phyloP scores from a whole-genome alignment of 2,797 vertebrate species.

The Megaceryle alcyon region DNA sequence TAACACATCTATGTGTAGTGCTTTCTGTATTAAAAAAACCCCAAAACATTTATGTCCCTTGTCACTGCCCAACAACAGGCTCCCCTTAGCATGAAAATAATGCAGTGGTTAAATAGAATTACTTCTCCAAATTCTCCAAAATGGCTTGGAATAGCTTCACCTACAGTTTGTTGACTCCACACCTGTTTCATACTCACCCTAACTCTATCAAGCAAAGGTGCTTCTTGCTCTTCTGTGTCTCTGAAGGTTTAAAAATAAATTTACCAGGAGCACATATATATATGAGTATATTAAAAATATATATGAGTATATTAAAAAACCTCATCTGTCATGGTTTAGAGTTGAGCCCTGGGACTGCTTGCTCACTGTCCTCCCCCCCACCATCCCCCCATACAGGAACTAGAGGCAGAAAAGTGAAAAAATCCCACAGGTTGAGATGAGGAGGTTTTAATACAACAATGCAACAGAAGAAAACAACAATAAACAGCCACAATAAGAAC shows the following conservation, averaged over 20 bases:
- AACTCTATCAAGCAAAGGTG: not conserved
- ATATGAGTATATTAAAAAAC: no score
- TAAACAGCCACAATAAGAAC: no score
- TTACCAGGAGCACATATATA: not conserved
- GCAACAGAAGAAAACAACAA: no score
- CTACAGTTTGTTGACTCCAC: not conserved
- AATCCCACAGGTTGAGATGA: no score
- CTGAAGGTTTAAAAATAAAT: not conserved
- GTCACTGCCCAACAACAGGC: not conserved
- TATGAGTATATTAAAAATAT: no score
- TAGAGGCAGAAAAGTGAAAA: no score
- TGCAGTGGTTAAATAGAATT: not conserved
- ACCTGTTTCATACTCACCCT: not conserved
- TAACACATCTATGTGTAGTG: not conserved
- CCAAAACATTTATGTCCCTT: not conserved
- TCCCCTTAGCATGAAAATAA: not conserved
- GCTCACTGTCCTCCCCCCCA: no score
- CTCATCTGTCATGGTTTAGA: not conserved
- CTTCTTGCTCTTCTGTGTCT: not conserved
- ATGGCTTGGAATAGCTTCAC: not conserved
- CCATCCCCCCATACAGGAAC: no score
- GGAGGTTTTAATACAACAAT: no score
- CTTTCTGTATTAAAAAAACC: not conserved
- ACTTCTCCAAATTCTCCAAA: not conserved
- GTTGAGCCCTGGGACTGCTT: no score